phyloP scores from a whole-genome alignment of 1,140 invertebrate genomes.

The Drosophila bipectinata region DNA sequence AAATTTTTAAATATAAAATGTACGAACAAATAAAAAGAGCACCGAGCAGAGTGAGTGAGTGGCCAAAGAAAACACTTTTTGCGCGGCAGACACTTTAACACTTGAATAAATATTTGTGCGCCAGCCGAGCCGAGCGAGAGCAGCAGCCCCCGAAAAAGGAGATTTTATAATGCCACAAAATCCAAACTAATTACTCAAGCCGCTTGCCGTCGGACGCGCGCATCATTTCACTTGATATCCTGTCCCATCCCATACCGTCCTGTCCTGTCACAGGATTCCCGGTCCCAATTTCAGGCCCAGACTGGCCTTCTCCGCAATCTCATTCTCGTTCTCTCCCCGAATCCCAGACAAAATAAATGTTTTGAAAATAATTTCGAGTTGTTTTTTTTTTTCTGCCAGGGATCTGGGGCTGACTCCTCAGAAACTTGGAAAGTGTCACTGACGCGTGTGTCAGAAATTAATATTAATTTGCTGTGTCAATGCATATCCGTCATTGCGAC shows the following conservation, averaged over 20 bases:
- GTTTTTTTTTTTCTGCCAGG: constrained; percentile 43
- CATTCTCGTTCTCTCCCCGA: constrained; percentile 7
- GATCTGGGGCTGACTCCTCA: background rate
- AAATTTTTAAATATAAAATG: constrained; percentile 69
- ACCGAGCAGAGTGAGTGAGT: constrained; percentile 38
- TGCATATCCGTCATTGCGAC: constrained; percentile 75
- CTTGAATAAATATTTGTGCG: constrained; percentile 83
- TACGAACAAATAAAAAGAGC: constrained; percentile 31
- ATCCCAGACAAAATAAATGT: constrained; percentile 73
- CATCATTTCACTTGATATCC: constrained; percentile 83
- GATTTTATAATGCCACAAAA: constrained; percentile 83
- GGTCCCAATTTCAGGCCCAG: constrained; percentile 25
- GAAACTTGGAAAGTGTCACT: constrained; percentile 60
- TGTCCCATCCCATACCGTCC: constrained; percentile 32
- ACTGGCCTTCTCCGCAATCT: constrained; percentile 41
- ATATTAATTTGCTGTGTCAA: constrained; percentile 84
- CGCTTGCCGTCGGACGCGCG: constrained; percentile 66
- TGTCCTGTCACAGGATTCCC: constrained; percentile 71
- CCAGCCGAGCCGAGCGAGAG: constrained; percentile 30
- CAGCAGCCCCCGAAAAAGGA: constrained; percentile 44
- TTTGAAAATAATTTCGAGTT: constrained; percentile 78
- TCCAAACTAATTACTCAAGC: constrained; percentile 82
- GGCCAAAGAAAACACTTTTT: constrained; percentile 67
- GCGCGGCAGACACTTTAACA: constrained; percentile 80
- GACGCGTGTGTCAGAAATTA: constrained; percentile 83